A percentile compares a stretch with the other conserved stretches of the same genome.
These are phyloP conservation scores for Rhodeus uyekii DNA, from an alignment of 2,797 vertebrate species.

Conservation along the genomic window DNA sequence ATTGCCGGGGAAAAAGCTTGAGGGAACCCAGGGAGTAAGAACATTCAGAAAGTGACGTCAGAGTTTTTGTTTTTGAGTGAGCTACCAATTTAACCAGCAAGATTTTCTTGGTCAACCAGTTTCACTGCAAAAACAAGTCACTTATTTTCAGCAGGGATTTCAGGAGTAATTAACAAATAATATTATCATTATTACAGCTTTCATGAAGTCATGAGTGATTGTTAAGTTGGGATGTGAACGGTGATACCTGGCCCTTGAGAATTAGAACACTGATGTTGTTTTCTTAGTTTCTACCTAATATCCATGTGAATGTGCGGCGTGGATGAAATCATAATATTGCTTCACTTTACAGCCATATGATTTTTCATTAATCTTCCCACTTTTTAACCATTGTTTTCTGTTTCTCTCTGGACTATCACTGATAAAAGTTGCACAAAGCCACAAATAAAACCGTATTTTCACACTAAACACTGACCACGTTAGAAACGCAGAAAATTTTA, in stretches of 20 bases:
- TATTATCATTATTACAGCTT: background rate
- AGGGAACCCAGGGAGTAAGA: background rate
- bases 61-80: background rate
- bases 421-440: background rate
- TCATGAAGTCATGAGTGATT: background rate
- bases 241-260: background rate
- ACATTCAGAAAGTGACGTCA: background rate
- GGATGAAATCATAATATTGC: background rate
- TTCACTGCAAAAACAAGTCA: background rate
- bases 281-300: background rate
- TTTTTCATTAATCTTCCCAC: background rate
- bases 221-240: background rate
- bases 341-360: background rate
- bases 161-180: background rate
- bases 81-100: background rate
- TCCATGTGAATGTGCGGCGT: background rate
- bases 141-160: background rate
- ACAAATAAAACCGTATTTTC: background rate
- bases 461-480: background rate
- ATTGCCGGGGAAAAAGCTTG: background rate
- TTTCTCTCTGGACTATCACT: background rate
- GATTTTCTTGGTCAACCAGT: background rate
- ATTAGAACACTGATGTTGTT: background rate
- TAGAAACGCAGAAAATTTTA: background rate
- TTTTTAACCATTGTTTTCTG: background rate